Evolutionary conservation across 64 coral and sea anemone species (phyloP).

Genomic region (Montipora efflorescens): DNA sequence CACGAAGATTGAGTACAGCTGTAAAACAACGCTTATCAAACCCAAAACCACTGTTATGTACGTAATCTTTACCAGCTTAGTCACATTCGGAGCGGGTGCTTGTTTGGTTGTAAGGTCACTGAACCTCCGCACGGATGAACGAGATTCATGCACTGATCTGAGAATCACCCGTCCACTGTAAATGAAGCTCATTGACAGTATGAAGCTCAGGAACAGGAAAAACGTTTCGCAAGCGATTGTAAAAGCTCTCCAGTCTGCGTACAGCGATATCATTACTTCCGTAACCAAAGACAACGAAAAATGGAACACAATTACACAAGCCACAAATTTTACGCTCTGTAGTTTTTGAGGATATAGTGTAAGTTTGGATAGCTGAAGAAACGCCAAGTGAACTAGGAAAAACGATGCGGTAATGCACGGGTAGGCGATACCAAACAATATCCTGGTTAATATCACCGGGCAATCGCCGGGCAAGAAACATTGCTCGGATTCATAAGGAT

Average conservation of each 20-base stretch:
- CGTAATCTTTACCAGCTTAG: slow-evolving; percentile 86
- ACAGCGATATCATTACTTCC: slow-evolving; percentile 54
- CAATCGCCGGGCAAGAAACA: slow-evolving; percentile 66
- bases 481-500: slow-evolving; percentile 87
- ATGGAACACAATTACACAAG: slow-evolving; percentile 60
- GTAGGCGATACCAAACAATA: slow-evolving; percentile 74
- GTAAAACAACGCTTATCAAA: slow-evolving; percentile 54
- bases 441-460: slow-evolving; percentile 73
- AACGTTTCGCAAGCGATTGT: slow-evolving; percentile 76
- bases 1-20: slow-evolving; percentile 76
- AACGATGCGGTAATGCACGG: slow-evolving; percentile 83
- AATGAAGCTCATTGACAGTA: slow-evolving; percentile 72
- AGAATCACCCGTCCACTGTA: slow-evolving; percentile 81
- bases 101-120: not conserved
- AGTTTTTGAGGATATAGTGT: slow-evolving; percentile 79
- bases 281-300: slow-evolving; percentile 62
- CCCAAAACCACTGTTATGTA: slow-evolving; percentile 77
- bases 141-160: slow-evolving; percentile 52
- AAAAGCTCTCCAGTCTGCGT: slow-evolving; percentile 64
- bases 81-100: slow-evolving; percentile 31
- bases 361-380: slow-evolving; percentile 82
- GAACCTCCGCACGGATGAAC: slow-evolving; percentile 14
- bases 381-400: slow-evolving; percentile 80
- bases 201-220: slow-evolving; percentile 79
- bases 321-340: slow-evolving; percentile 77